phyloP scores from a whole-genome alignment of 2,113 vertebrate species.

The Otus sunia region DNA sequence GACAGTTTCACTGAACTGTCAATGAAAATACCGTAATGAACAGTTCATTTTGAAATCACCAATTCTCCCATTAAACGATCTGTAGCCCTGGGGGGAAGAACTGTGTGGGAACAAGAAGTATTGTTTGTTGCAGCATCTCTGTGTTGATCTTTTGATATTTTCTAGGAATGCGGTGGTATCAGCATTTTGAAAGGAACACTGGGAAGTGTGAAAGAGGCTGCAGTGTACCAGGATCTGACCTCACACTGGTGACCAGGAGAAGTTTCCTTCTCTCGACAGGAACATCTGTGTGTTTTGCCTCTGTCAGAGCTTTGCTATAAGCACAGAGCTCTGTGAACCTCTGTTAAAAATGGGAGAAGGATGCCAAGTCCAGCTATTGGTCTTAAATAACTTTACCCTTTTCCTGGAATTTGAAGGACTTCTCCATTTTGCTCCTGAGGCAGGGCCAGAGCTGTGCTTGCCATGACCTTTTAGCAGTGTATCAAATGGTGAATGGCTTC shows the following conservation, averaged over 20 bases:
- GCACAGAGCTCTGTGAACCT: not conserved
- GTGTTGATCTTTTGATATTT: slow-evolving; percentile 26
- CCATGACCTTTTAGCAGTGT: not conserved
- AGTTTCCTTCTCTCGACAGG: not conserved
- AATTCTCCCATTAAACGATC: slow-evolving; percentile 40
- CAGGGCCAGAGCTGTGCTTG: not conserved
- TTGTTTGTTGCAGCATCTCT: not conserved
- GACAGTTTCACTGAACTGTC: slow-evolving; percentile 51
- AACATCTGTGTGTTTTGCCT: not conserved
- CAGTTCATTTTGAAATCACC: slow-evolving; percentile 41
- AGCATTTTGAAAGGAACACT: not conserved
- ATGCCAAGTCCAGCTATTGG: not conserved
- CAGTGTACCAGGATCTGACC: not conserved
- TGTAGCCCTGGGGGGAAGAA: slow-evolving; percentile 1
- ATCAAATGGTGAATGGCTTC: rapidly evolving
- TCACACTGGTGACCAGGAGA: not conserved
- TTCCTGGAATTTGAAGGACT: not conserved
- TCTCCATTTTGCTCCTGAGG: not conserved
- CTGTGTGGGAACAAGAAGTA: not conserved
- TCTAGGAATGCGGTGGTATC: not conserved
- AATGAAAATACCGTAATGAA: slow-evolving; percentile 42
- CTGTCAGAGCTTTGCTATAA: not conserved
- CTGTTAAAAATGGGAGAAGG: not conserved
- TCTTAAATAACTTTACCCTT: not conserved
- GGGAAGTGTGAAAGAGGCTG: not conserved